These are phyloP conservation scores for Cancer borealis DNA, from an alignment of 2,888 invertebrate genomes.

Conservation along the genomic window DNA sequence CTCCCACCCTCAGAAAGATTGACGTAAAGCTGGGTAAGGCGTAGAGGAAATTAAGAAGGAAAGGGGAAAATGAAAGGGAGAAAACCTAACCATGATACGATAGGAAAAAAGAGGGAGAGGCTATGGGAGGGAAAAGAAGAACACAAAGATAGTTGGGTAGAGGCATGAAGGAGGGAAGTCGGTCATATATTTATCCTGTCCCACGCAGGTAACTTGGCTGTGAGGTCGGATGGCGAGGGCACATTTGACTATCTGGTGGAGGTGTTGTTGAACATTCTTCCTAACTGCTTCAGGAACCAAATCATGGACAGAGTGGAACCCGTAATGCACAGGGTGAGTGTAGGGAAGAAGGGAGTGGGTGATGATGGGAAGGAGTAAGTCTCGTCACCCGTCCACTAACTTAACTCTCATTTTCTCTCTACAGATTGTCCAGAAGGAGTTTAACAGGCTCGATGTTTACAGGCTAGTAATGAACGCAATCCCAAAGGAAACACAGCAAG, in stretches of 20 bases:
- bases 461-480: conserved; percentile 58
- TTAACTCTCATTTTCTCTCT: neutral
- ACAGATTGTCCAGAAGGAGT: conserved; percentile 61
- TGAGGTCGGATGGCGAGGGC: conserved; percentile 91
- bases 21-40: conserved; percentile 71
- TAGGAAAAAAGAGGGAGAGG: conserved; percentile 13
- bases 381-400: neutral
- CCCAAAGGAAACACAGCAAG: conserved; percentile 35
- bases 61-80: neutral
- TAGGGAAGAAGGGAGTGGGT: neutral
- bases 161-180: no score
- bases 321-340: conserved; percentile 66
- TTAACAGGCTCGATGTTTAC: conserved; percentile 61
- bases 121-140: no score
- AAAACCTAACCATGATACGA: neutral
- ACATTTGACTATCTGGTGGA: conserved; percentile 91
- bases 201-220: conserved; percentile 78
- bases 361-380: neutral
- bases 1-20: conserved; percentile 73
- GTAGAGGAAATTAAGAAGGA: neutral
- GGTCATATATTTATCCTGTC: neutral
- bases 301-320: conserved; percentile 90
- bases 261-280: conserved; percentile 88
- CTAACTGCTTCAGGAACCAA: conserved; percentile 91
- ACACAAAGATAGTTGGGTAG: no score